These are phyloP conservation scores for Canis aureus DNA, from an alignment of 2,113 vertebrate genomes.

Conservation along the genomic window DNA sequence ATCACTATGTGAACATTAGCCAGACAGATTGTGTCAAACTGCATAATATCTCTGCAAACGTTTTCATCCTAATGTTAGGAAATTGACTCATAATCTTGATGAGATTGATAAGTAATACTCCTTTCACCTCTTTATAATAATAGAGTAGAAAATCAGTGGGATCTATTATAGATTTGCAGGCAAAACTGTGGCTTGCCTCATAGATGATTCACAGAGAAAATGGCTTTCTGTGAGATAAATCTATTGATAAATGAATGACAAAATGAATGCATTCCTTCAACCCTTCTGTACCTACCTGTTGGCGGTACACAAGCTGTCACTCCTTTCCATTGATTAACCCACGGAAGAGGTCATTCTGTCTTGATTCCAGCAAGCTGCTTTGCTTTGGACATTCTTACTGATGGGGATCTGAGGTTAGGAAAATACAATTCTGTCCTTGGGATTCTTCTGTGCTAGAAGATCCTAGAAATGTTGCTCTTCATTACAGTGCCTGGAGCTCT, in stretches of 20 bases:
- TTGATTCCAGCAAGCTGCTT: background rate
- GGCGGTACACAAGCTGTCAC: background rate
- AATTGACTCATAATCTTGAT: background rate
- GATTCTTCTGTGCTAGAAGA: background rate
- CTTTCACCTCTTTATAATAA: background rate
- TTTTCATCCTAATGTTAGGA: background rate
- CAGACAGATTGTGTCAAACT: background rate
- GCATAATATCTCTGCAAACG: background rate
- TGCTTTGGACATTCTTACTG: background rate
- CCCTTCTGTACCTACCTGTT: background rate
- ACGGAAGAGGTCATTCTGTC: background rate
- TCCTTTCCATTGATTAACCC: background rate
- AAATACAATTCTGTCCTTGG: background rate
- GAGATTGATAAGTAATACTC: background rate
- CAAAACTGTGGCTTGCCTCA: background rate
- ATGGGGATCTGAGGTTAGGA: background rate
- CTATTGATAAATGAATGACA: background rate
- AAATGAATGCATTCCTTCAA: background rate
- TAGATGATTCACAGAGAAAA: background rate
- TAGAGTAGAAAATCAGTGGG: background rate
- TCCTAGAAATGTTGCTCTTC: background rate
- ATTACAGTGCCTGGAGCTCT: background rate
- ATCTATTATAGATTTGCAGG: background rate
- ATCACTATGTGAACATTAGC: background rate
- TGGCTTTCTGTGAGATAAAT: background rate